Base-by-base conservation (phyloP, 2,797 vertebrate genomes). In the Botia kubotai region DNA sequence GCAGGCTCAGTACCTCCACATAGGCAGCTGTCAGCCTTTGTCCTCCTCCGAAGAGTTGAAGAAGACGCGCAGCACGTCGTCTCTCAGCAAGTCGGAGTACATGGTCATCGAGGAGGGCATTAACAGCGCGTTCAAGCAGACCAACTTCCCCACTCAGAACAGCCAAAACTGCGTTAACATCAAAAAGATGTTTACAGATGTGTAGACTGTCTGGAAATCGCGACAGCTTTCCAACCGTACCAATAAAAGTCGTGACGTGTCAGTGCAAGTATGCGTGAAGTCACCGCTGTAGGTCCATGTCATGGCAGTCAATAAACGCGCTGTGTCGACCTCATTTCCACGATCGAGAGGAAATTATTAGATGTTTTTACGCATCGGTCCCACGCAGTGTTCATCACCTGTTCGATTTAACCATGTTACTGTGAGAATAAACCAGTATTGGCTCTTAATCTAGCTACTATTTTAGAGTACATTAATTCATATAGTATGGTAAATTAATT, bases 91-190 rank as follows among this genome's bases (percentile, higher is more conserved):
- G 89, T 97, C 97, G 2, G 98, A 99, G 89, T 99, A 97, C 57
- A 97, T 98, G 97, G 97, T 98, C 87, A 97, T 98, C n/a, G 98
- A 99, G 89, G 98, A 99, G 88, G 95, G 93, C n/a, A 95, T 96
- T 82, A 96, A 95, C 90, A 96, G 94, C 82, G 89, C 95, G 1
- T 97, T 97, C 90, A 97, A 97, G 80, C 96, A 95, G 91, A 93
- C 95, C 71, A 95, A 96, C 89, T 97, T 97, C 83, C 91, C 88
- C 63, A 88, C 88, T 0, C 92, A 93, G 80, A 96, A 95, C 94
- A 96, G 96, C 91, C 96, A 97, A 88, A 98, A 97, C 87, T 97
- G 96, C 86, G 95, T 97, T 77, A 96, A 95, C 83, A 95, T 97
- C 89, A 97, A 97, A 92, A 98, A 97, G 92, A 96, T 97, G 83